These are phyloP conservation scores for Desoria tigrina DNA, from an alignment of 2,888 invertebrate genomes.

Conservation along the genomic window DNA sequence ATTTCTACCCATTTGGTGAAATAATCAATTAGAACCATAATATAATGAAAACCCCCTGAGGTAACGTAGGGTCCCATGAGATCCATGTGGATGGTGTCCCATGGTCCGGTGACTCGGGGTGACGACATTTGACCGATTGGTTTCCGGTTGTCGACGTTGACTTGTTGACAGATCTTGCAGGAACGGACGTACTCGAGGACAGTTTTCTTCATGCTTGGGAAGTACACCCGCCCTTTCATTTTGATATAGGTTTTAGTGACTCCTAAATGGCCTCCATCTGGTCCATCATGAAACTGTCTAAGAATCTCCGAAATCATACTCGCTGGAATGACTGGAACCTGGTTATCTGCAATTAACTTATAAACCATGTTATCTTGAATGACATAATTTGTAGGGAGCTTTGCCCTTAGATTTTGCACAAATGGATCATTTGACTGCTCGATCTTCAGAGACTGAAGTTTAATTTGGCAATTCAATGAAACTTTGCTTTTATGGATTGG, in stretches of 20 bases:
- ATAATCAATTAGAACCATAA: conserved; percentile 39
- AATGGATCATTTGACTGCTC: no score
- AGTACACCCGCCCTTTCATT: conserved; percentile 31
- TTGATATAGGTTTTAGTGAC: no score
- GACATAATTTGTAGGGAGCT: no score
- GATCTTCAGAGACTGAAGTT: not conserved
- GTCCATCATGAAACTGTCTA: no score
- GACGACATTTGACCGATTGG: conserved; percentile 21
- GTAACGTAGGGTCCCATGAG: conserved; percentile 27
- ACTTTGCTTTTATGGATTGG: not conserved
- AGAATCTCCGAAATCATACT: no score
- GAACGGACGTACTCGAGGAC: conserved; percentile 15
- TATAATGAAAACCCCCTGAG: conserved; percentile 15
- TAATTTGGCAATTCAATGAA: not conserved
- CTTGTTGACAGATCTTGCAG: conserved; percentile 33
- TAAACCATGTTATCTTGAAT: no score
- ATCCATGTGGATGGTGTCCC: conserved; percentile 29
- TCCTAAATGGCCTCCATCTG: no score
- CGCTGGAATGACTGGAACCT: no score
- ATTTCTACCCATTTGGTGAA: conserved; percentile 40
- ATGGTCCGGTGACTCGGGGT: conserved; percentile 18
- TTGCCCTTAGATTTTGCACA: no score
- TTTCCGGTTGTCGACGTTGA: conserved; percentile 17
- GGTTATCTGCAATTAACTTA: no score
- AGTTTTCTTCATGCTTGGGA: conserved; percentile 21